These are phyloP conservation scores for Taenioides sp. DNA, from an alignment of 2,797 vertebrate genomes.

Conservation along the genomic window DNA sequence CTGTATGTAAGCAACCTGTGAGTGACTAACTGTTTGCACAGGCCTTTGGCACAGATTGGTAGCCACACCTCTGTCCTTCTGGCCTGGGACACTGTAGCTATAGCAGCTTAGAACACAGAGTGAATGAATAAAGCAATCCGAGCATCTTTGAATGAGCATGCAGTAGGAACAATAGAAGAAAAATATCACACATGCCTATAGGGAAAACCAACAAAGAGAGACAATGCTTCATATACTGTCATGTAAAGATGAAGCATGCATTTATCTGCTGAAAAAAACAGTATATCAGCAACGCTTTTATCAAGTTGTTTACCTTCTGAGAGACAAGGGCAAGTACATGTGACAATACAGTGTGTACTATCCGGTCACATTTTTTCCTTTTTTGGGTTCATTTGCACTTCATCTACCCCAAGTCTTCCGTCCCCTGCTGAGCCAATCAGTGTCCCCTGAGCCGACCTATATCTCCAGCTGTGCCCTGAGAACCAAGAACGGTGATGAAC, in stretches of 20 bases:
- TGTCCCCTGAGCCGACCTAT: conserved; percentile 57
- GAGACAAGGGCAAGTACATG: conserved; percentile 1
- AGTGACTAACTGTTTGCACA: too few relatives aligned
- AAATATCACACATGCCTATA: conserved; percentile 18
- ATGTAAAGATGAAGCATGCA: conserved; percentile 37
- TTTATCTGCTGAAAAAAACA: conserved; percentile 46
- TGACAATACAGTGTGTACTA: conserved; percentile 1
- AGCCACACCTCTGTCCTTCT: too few relatives aligned
- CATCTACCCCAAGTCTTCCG: conserved; percentile 58
- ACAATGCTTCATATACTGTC: conserved; percentile 22
- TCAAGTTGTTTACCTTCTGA: conserved; percentile 27
- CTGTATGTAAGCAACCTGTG: too few relatives aligned
- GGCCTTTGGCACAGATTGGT: too few relatives aligned
- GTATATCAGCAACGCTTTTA: conserved; percentile 35
- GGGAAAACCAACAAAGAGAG: conserved; percentile 40
- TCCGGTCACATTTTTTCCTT: conserved; percentile 51
- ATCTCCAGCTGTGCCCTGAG: conserved; percentile 60
- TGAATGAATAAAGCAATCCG: neutral
- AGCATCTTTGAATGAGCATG: neutral
- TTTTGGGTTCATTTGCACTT: conserved; percentile 64
- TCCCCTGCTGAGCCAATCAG: conserved; percentile 71
- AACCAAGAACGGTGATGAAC: conserved; percentile 54
- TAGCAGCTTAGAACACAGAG: too few relatives aligned
- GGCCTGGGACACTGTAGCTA: too few relatives aligned
- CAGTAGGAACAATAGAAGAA: conserved; percentile 4